Conservation (phyloP, 1,140 invertebrate species). For the Bombus soroeensis region DNA sequence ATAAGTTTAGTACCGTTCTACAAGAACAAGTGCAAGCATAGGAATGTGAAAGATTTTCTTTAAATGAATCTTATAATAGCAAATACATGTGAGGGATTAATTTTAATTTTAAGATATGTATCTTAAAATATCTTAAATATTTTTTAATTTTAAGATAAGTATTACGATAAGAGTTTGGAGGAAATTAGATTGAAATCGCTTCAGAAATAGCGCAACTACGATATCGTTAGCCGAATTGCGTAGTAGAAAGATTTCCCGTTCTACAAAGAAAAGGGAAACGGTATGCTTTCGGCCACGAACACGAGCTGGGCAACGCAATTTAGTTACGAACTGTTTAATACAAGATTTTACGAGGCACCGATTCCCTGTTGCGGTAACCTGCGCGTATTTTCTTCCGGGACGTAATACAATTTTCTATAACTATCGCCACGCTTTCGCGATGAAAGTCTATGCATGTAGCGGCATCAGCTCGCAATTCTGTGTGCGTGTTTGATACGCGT, state of each 20-base stretch:
- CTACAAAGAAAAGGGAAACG: slow-evolving; percentile 15
- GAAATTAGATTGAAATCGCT: background rate
- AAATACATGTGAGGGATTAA: background rate
- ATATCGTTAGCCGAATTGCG: background rate
- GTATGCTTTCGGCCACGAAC: slow-evolving; percentile 23
- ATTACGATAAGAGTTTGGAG: background rate
- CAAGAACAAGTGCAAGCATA: too few relatives aligned
- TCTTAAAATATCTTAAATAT: too few relatives aligned
- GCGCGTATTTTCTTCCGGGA: slow-evolving; percentile 61
- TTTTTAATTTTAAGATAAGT: background rate
- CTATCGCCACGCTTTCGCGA: slow-evolving; percentile 65
- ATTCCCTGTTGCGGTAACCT: slow-evolving; percentile 57
- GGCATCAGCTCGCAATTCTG: background rate
- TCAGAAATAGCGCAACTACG: background rate
- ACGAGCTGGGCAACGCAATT: slow-evolving; percentile 36
- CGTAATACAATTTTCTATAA: slow-evolving; percentile 57
- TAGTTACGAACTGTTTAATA: slow-evolving; percentile 63
- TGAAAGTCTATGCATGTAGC: slow-evolving; percentile 47
- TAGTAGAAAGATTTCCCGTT: slow-evolving; percentile 11
- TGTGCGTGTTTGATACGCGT: slow-evolving; percentile 8
- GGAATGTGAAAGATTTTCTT: too few relatives aligned
- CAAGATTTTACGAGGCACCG: slow-evolving; percentile 54
- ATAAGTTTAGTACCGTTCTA: too few relatives aligned
- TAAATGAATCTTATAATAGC: too few relatives aligned
- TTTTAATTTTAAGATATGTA: background rate